These are phyloP conservation scores for Apodemia zela DNA, from an alignment of 2,888 invertebrate species.

Conservation along the genomic window DNA sequence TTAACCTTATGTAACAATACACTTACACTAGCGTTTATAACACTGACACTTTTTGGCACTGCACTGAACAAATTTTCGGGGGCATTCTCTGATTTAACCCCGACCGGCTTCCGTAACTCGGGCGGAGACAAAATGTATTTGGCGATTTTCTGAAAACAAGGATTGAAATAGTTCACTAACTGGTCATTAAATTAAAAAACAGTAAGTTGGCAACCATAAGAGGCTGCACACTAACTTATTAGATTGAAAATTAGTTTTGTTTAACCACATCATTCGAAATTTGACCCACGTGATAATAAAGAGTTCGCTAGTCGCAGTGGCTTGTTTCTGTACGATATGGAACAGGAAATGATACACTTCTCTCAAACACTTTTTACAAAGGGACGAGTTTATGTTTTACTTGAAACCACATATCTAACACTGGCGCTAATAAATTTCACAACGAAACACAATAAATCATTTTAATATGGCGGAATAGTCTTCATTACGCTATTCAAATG, in stretches of 20 bases:
- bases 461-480: slow-evolving; percentile 71
- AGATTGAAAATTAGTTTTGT: slow-evolving; percentile 38
- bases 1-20: slow-evolving; percentile 66
- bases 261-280: slow-evolving; percentile 59
- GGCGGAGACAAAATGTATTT: slow-evolving; percentile 46
- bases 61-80: slow-evolving; percentile 44
- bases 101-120: slow-evolving; percentile 58
- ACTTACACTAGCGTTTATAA: slow-evolving; percentile 45
- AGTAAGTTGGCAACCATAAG: slow-evolving; percentile 33
- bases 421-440: not conserved
- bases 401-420: slow-evolving; percentile 9
- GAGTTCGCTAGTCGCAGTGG: slow-evolving; percentile 71
- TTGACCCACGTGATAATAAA: slow-evolving; percentile 79
- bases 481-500: slow-evolving; percentile 64
- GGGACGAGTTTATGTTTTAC: slow-evolving; percentile 28
- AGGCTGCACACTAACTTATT: slow-evolving; percentile 32
- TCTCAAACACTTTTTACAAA: slow-evolving; percentile 46
- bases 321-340: slow-evolving; percentile 67
- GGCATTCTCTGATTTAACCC: slow-evolving; percentile 55
- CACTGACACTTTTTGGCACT: slow-evolving; percentile 55
- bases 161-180: slow-evolving; percentile 59
- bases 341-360: slow-evolving; percentile 75
- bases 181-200: slow-evolving; percentile 52
- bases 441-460: slow-evolving; percentile 49
- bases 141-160: slow-evolving; percentile 71